A percentile compares a stretch with the other conserved stretches of the same genome.
These are phyloP conservation scores for Eulemur albifrons DNA, from an alignment of 2,797 vertebrate species.

Conservation along the genomic window DNA sequence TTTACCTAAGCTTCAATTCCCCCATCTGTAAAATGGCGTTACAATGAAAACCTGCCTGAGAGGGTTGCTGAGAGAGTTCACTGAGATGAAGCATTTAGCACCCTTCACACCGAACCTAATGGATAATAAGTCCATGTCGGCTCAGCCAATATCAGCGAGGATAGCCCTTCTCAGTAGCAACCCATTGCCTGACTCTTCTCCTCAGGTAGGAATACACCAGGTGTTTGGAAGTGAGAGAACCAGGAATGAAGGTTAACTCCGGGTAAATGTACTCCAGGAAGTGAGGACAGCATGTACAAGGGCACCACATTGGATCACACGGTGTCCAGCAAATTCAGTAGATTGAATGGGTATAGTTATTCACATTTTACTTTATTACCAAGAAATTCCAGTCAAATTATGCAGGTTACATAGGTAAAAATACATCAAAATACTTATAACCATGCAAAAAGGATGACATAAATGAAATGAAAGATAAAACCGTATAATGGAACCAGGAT, in stretches of 20 bases:
- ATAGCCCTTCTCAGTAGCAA: neutral
- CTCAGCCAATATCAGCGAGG: accelerated
- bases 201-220: neutral
- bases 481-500: neutral
- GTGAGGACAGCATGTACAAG: too few species aligned
- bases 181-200: neutral
- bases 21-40: neutral
- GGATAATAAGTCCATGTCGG: neutral
- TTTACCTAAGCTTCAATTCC: neutral
- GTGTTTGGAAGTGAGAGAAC: neutral
- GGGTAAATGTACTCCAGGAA: neutral
- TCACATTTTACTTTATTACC: neutral
- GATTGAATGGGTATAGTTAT: neutral
- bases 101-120: neutral
- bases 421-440: neutral
- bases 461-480: neutral
- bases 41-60: neutral
- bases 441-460: neutral
- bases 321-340: neutral
- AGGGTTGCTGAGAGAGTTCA: neutral
- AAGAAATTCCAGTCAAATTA: neutral
- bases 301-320: accelerated
- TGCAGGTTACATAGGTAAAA: neutral
- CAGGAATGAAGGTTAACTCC: neutral
- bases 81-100: neutral